Evolutionary conservation across 2,797 vertebrate genomes (phyloP).

Genomic region (Muscicapa striata): DNA sequence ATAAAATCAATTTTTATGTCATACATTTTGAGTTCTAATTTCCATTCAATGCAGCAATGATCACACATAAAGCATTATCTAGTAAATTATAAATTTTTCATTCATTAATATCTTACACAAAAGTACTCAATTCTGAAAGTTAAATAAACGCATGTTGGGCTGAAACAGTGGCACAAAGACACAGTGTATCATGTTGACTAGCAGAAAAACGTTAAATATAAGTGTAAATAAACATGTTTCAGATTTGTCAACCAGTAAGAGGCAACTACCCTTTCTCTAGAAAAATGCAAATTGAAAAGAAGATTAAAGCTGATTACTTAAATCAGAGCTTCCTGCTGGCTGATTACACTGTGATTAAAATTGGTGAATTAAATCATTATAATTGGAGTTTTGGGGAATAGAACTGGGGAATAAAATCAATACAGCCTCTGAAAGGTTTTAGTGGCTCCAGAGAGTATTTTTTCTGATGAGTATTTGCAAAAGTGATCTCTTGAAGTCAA

Average conservation of each 20-base stretch:
- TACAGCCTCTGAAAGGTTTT: background rate
- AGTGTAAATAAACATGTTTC: background rate
- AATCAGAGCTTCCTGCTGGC: constrained; percentile 22
- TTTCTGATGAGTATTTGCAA: background rate
- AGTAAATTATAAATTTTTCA: background rate
- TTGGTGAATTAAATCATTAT: background rate
- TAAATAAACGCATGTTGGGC: background rate
- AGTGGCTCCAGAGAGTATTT: background rate
- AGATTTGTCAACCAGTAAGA: background rate
- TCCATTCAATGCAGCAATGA: background rate
- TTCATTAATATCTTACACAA: background rate
- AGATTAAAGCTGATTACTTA: constrained; percentile 50
- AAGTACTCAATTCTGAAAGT: background rate
- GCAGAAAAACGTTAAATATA: background rate
- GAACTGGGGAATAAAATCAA: background rate
- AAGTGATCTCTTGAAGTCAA: background rate
- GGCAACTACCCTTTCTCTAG: background rate
- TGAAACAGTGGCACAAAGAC: background rate
- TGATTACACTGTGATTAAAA: constrained; percentile 60
- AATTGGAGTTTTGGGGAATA: background rate
- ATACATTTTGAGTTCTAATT: background rate
- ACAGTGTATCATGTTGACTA: background rate
- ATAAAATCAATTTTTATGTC: background rate
- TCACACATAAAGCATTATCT: background rate
- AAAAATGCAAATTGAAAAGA: constrained; percentile 36